Base-by-base conservation (phyloP, 2,113 vertebrate genomes). In the Hemiprocne comata region DNA sequence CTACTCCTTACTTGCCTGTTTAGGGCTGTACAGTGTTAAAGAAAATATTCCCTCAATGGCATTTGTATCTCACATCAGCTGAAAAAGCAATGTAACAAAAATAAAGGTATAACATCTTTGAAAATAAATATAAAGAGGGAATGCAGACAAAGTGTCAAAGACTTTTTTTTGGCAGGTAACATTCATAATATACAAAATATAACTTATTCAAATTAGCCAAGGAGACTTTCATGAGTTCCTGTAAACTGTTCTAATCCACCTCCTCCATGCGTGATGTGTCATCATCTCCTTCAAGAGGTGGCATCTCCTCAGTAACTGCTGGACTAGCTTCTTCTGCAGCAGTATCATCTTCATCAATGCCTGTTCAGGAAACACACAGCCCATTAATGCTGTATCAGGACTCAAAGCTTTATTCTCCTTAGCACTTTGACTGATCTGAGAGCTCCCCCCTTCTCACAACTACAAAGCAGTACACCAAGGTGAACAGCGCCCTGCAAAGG, bases 181-280 rank as follows among this genome's bases (percentile, higher is more conserved):
- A 93, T 90, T 69, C 97, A 97, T 96, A 97, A 97, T 90, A 88
- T 87, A 96, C 93, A 96, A 94, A 97, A 97, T 97, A 97, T 86
- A 86, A 89, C 65, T 97, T 95, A 95, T 92, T 84, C 91, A 0
- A 94, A 95, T 85, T 65, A 94, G 78, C 90, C 95, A 95, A 97
- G 80, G 96, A 96, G 97, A 97, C 96, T 95, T 97, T 93, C 95
- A 42, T 53, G 84, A 91, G 85, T 97, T 94, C 76, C 79, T 92
- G 71, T 93, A 67, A 93, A 95, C 76, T 26, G n/a, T 36, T 69
- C 97, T 98, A 99, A 93, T 99, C 99, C 34, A 99, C 99, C 82
- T 99, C 99, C 90, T 99, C 99, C 99, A 99, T 99, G 75, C 99
- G 98, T 7, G 99, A 99, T 5, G 99, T 97, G 96, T 99, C 99